Percentiles rank a stretch among this genome's conserved stretches.
These are phyloP conservation scores for Crax fasciolata DNA, from an alignment of 2,797 vertebrate genomes.

Conservation along the genomic window DNA sequence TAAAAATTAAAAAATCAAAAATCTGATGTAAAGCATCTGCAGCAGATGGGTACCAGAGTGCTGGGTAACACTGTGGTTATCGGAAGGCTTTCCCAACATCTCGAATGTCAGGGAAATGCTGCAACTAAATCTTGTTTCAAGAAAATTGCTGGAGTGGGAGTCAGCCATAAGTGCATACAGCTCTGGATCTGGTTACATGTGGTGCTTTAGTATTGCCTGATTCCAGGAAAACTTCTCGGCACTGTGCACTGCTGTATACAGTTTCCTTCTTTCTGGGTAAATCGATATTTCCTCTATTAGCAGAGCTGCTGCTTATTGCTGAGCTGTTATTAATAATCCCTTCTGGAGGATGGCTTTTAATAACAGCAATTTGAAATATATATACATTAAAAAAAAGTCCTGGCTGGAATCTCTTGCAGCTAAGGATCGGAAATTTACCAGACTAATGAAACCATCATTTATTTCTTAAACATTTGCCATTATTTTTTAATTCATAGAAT, in stretches of 20 bases:
- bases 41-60: neutral
- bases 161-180: fast-evolving
- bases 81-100: neutral
- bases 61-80: too few relatives aligned
- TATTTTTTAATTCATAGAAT: neutral
- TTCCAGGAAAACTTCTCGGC: too few relatives aligned
- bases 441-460: neutral
- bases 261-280: neutral
- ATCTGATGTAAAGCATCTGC: neutral
- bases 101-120: neutral
- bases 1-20: neutral
- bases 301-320: neutral
- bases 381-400: neutral
- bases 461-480: neutral
- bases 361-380: neutral
- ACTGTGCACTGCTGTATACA: neutral
- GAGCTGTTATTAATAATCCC: neutral
- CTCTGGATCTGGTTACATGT: neutral
- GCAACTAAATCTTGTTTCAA: fast-evolving
- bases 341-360: neutral
- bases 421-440: neutral
- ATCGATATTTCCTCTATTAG: fast-evolving
- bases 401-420: neutral
- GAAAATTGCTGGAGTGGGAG: fast-evolving
- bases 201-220: neutral